Base-by-base conservation (phyloP, 2,888 invertebrate species). In the Microplitis deprimator region DNA sequence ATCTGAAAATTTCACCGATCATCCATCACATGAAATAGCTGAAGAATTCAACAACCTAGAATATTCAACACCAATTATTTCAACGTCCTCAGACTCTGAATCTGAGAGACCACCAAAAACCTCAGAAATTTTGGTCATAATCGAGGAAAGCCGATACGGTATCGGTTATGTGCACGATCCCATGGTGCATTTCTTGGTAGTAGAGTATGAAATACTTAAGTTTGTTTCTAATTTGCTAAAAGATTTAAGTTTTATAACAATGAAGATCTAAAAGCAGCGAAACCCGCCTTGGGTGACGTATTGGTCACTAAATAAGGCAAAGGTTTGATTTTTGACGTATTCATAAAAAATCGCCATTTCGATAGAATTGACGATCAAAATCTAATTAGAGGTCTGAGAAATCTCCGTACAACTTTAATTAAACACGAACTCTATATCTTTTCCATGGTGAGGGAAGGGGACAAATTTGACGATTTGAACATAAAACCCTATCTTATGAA, bases 141-240 rank as follows among this genome's bases (percentile, higher is more conserved):
- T 59, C 13, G 1, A 59, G 13, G 13, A 7, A 10, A 8, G 20
- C 1, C 62, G 76, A 7, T 76, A 78, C 8, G 39, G 67, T 3
- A 29, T 77, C 0, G 76, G 73, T 0, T 79, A 64, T 39, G 7
- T 8, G 1, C 29, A 41, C 1, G 73, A 77, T 67, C 77, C 1
- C 13, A 7, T 75, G 7, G 69, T 70, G 3, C 79, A 77, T 65
- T 78, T 79, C 8, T 8, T 72, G 10, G 20, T 76, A 1, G 76
- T 72, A 0, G 77, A 79, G 8, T 59, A 70, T 2, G 74, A 76
- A 6, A 8, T 76, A 0, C n/a, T 17, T 0, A 70, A 60, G 0
- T 76, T 71, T 1, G 50, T 75, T 1, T 50, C 76, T 5, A 75
- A 64, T 29, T n/a, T 74, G 13, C 39, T 77, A 17, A 10, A 62